These are phyloP conservation scores for Pedicia rivosa DNA, from an alignment of 2,888 invertebrate species.

Conservation along the genomic window DNA sequence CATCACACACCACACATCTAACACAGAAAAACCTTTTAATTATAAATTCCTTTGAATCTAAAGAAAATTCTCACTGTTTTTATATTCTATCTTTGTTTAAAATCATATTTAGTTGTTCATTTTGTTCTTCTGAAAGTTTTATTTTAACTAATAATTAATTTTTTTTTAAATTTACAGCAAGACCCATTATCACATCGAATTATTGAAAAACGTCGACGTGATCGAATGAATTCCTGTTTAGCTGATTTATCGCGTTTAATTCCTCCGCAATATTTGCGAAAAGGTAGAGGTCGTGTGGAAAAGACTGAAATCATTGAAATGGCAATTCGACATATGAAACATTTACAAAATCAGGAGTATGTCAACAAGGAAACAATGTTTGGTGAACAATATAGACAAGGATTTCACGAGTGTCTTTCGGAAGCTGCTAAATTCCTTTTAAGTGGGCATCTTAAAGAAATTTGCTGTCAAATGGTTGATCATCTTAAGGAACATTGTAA, in stretches of 20 bases:
- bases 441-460: constrained; percentile 64
- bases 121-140: too few species aligned
- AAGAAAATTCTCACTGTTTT: too few species aligned
- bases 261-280: constrained; percentile 83
- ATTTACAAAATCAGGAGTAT: constrained; percentile 53
- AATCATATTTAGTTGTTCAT: too few species aligned
- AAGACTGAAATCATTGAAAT: constrained; percentile 98
- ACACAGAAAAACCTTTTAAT: too few species aligned
- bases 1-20: too few species aligned
- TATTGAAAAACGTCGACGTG: constrained; percentile 86
- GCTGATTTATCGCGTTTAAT: constrained; percentile 87
- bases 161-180: constrained; percentile 39
- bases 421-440: constrained; percentile 84
- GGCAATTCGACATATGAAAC: constrained; percentile 89
- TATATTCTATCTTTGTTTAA: too few species aligned
- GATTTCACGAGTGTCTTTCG: constrained; percentile 81
- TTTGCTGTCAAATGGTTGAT: constrained; percentile 63
- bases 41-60: too few species aligned
- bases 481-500: constrained; percentile 78
- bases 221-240: constrained; percentile 94
- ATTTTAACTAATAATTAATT: too few species aligned
- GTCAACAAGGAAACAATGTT: constrained; percentile 24
- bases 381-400: constrained; percentile 46
- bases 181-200: constrained; percentile 96
- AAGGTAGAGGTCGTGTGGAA: constrained; percentile 88